Conservation (phyloP, 2,888 invertebrate species). For the Heteromurus nitidus region DNA sequence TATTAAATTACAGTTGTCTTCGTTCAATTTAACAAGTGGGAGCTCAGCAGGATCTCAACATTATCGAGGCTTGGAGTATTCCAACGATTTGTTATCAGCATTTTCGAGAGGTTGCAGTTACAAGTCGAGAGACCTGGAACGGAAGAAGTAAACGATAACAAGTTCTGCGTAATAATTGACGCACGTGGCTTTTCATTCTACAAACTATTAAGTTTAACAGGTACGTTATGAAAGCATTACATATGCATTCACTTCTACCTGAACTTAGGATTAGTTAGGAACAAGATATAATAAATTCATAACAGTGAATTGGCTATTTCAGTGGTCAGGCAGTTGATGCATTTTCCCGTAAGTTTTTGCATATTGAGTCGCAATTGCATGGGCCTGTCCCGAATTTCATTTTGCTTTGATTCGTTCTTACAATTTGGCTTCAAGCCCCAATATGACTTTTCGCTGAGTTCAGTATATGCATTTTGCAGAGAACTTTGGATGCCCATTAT, state of each 20-base stretch:
- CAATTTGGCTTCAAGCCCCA: neutral
- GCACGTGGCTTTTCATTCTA: neutral
- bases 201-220: neutral
- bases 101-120: neutral
- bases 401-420: no score
- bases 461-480: neutral
- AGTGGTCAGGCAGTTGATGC: neutral
- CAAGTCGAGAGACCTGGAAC: neutral
- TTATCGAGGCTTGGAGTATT: neutral
- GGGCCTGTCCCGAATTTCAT: no score
- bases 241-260: neutral
- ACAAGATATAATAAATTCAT: neutral
- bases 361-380: no score
- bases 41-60: neutral
- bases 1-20: neutral
- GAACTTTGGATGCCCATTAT: conserved; percentile 12
- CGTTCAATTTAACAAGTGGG: conserved; percentile 2
- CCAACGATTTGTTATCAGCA: neutral
- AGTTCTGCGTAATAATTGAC: neutral
- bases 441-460: neutral
- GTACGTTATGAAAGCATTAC: neutral
- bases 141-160: neutral
- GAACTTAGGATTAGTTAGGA: neutral
- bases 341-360: neutral
- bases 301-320: neutral